These are phyloP conservation scores for Ormyrus rosae DNA, from an alignment of 2,888 invertebrate genomes.

Conservation along the genomic window DNA sequence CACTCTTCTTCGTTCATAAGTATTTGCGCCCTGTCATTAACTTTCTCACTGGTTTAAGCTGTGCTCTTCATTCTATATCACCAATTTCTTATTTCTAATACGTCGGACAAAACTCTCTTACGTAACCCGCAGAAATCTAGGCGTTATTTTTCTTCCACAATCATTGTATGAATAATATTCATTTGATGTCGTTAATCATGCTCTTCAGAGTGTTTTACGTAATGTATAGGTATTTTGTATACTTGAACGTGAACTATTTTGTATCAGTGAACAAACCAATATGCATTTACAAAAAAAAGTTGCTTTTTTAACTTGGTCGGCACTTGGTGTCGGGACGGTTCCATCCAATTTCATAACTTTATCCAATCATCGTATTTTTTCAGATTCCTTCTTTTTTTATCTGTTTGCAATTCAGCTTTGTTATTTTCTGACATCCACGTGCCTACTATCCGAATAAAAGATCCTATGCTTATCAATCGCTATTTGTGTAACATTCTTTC, in stretches of 20 bases:
- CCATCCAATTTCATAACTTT: conserved; percentile 31
- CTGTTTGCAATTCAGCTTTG: background rate
- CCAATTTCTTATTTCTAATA: background rate
- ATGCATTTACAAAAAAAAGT: conserved; percentile 21
- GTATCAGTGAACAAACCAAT: conserved; percentile 46
- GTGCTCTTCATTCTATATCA: background rate
- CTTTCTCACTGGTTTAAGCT: background rate
- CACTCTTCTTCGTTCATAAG: background rate
- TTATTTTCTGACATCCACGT: too few species aligned
- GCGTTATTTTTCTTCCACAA: conserved; percentile 1
- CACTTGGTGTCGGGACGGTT: conserved; percentile 57
- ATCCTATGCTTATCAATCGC: background rate
- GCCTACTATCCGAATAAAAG: background rate
- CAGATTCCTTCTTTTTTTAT: background rate
- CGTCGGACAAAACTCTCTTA: background rate
- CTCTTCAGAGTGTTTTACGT: background rate
- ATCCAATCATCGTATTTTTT: conserved; percentile 9
- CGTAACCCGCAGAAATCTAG: conserved; percentile 8
- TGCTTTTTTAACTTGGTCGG: conserved; percentile 41
- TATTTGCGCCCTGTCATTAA: background rate
- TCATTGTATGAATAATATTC: conserved; percentile 5
- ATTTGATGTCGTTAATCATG: conserved; percentile 32
- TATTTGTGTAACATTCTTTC: too few species aligned
- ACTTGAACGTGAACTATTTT: conserved; percentile 22
- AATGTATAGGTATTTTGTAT: background rate